Percentiles rank a stretch among this genome's conserved stretches.
Conservation (phyloP, 1,140 invertebrate species). For the Theocolax elegans region DNA sequence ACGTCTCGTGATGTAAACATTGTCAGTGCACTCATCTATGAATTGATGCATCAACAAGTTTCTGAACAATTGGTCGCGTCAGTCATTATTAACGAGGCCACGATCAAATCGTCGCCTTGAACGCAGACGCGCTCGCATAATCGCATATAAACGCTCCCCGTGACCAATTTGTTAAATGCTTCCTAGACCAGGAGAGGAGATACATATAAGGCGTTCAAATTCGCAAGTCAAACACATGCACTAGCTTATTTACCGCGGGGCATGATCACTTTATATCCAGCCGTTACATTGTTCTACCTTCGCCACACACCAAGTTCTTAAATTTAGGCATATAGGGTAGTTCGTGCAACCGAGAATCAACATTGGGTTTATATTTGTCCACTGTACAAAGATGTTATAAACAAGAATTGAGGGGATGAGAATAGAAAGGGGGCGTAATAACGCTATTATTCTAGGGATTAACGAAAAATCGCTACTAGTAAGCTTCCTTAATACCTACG, state of each 20-base stretch:
- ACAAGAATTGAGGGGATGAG: too few relatives aligned
- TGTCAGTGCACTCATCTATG: too few relatives aligned
- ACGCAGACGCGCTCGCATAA: neutral
- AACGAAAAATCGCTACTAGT: too few relatives aligned
- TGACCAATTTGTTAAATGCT: slow-evolving; percentile 7
- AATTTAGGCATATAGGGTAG: neutral
- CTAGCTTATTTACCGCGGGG: neutral
- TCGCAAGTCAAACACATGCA: neutral
- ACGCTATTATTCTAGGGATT: too few relatives aligned
- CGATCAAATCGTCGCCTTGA: slow-evolving; percentile 13
- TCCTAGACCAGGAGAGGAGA: neutral
- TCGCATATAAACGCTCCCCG: slow-evolving; percentile 6
- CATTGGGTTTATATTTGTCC: too few relatives aligned
- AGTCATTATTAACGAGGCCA: slow-evolving; percentile 26
- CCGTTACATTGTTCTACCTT: neutral
- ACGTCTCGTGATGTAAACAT: neutral
- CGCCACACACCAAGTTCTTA: neutral
- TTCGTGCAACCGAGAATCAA: too few relatives aligned
- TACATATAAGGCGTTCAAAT: neutral
- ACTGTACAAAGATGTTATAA: too few relatives aligned
- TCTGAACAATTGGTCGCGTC: slow-evolving; percentile 26
- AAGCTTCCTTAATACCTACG: too few relatives aligned
- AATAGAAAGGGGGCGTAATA: too few relatives aligned
- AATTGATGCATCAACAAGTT: slow-evolving; percentile 19
- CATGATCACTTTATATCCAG: too few relatives aligned